A percentile compares a stretch with the other conserved stretches of the same genome.
These are phyloP conservation scores for Coptodon bakossiorum DNA, from an alignment of 2,113 vertebrate species.

Conservation along the genomic window DNA sequence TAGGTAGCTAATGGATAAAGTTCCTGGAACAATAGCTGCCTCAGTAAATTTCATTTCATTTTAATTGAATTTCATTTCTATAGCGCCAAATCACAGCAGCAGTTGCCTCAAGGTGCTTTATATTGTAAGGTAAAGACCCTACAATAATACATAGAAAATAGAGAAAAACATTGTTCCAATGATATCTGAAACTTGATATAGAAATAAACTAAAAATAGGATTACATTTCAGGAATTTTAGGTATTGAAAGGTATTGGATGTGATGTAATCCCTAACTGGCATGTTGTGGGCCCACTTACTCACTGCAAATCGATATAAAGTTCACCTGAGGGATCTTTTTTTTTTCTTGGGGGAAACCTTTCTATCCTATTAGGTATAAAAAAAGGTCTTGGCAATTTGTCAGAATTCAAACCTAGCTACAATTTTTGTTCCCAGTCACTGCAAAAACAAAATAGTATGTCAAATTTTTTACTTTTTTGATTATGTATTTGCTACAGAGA, in stretches of 20 bases:
- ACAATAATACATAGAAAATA: neutral
- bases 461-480: neutral
- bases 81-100: neutral
- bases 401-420: neutral
- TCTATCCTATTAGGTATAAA: neutral
- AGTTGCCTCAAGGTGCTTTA: neutral
- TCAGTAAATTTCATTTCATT: neutral
- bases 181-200: neutral
- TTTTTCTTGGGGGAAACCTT: neutral
- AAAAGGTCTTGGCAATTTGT: neutral
- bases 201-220: neutral
- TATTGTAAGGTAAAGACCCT: neutral
- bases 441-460: rapidly evolving
- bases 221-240: neutral
- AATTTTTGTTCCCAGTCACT: neutral
- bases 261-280: neutral
- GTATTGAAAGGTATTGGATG: neutral
- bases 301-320: neutral
- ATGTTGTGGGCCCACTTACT: neutral
- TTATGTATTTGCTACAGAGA: neutral
- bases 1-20: neutral
- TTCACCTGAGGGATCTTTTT: neutral
- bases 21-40: neutral
- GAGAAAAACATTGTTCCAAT: neutral
- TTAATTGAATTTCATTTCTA: neutral